A percentile compares a stretch with the other conserved stretches of the same genome.
Evolutionary conservation across 35 echinoderm and acorn worm species (phyloP).

Genomic region (Eucidaris tribuloides): DNA sequence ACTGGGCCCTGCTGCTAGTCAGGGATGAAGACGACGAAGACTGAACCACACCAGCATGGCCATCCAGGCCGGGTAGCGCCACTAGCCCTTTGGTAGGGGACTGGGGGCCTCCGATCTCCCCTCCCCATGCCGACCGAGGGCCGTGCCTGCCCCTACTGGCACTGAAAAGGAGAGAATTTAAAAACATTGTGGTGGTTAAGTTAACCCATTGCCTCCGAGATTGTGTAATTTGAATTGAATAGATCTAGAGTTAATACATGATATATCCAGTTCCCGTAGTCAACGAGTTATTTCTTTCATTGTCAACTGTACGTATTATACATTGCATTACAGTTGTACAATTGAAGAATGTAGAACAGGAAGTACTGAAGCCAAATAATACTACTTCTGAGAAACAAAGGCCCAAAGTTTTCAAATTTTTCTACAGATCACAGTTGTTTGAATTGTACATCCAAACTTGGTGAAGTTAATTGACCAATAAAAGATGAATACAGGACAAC

Average conservation of each 20-base stretch:
- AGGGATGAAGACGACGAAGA: background rate
- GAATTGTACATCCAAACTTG: no score
- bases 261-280: no score
- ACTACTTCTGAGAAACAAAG: no score
- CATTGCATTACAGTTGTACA: background rate
- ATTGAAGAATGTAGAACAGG: no score
- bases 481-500: no score
- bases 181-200: background rate
- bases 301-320: background rate
- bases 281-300: background rate
- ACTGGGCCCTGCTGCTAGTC: background rate
- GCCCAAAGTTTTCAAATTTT: no score
- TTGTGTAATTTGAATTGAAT: background rate
- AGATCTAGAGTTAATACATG: background rate
- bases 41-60: background rate
- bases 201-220: no score
- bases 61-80: background rate
- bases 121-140: conserved; percentile 90
- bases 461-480: no score
- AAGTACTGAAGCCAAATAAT: no score
- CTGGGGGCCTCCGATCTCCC: conserved; percentile 81
- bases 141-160: conserved; percentile 69
- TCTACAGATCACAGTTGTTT: no score
- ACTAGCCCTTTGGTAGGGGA: background rate
- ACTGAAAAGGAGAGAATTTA: conserved; percentile 32